These are phyloP conservation scores for Pseudopleuronectes americanus DNA, from an alignment of 2,797 vertebrate species.

Conservation along the genomic window DNA sequence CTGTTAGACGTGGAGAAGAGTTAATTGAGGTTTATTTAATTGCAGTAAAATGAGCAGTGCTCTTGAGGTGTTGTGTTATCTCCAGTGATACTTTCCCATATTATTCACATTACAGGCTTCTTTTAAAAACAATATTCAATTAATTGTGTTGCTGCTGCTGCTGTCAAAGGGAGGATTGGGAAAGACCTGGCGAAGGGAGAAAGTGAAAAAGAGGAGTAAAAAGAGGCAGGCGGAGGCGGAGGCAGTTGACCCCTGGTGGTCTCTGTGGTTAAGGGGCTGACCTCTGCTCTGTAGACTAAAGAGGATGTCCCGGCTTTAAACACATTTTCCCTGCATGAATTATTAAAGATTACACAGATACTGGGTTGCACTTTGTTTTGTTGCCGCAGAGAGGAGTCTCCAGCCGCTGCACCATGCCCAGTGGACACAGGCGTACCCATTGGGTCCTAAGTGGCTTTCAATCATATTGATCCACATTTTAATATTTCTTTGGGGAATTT, in stretches of 20 bases:
- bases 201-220: slow-evolving; percentile 20
- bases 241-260: slow-evolving; percentile 59
- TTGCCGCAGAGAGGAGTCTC: slow-evolving; percentile 82
- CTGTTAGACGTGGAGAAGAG: background rate
- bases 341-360: slow-evolving; percentile 86
- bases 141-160: too few relatives aligned
- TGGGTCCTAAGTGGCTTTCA: slow-evolving; percentile 89
- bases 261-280: slow-evolving; percentile 72
- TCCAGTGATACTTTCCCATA: background rate
- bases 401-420: slow-evolving; percentile 76
- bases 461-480: slow-evolving; percentile 96
- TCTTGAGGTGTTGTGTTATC: background rate
- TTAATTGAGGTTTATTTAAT: background rate
- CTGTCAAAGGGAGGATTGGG: slow-evolving; percentile 5
- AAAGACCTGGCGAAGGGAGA: slow-evolving; percentile 39
- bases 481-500: slow-evolving; percentile 92
- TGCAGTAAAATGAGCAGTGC: background rate
- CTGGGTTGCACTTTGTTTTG: slow-evolving; percentile 76
- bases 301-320: slow-evolving; percentile 82
- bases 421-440: slow-evolving; percentile 71
- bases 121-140: slow-evolving; percentile 1
- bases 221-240: slow-evolving; percentile 21
- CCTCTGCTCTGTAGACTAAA: slow-evolving; percentile 83
- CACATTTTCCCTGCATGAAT: slow-evolving; percentile 83
- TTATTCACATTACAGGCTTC: background rate